Base-by-base conservation (phyloP, 2,113 vertebrate species). In the Seriola rivoliana region DNA sequence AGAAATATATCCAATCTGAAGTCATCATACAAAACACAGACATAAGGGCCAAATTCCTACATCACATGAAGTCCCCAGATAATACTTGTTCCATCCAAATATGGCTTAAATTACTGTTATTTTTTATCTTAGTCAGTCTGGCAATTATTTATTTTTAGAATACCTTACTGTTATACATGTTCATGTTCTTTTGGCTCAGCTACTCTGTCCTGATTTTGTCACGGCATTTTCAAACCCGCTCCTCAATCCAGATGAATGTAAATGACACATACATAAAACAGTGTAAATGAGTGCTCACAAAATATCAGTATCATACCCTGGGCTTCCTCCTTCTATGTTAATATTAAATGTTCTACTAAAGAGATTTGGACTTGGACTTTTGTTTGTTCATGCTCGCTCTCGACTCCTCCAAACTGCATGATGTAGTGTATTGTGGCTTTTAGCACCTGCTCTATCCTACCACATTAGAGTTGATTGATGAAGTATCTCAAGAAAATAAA, bases 401-500 rank as follows among this genome's bases (percentile, higher is more conserved):
- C 11, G 59, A 62, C 63, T 70, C 13, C 32, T 59, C 14, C 62
- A 74, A 63, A 80, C 38, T 34, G 34, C 58, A 82, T 75, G 70
- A 86, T 65, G 65, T 79, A 85, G 68, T 59, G 36, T 38, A n/a
- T 38, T 55, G 60, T 34, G 55, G 50, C 55, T 58, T 86, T 88
- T 80, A 90, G 46, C 86, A 88, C 87, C 77, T 86, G 78, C 82
- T 84, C 46, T 55, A 62, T 52, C 57, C 80, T 63, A 58, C 89
- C 81, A 68, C 62, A 78, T 82, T 76, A 81, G 48, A 73, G 76
- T 67, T 82, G 89, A 93, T 52, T 86, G 90, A 94, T 87, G 85
- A 85, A 86, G 85, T 80, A 89, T 82, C 75, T 70, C 42, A 67
- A 87, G 84, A 86, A 92, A 92, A 89, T 91, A 91, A 85, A 94